A percentile compares a stretch with the other conserved stretches of the same genome.
These are phyloP conservation scores for Rhimphoctona megacephalus DNA, from an alignment of 2,888 invertebrate species.

Conservation along the genomic window DNA sequence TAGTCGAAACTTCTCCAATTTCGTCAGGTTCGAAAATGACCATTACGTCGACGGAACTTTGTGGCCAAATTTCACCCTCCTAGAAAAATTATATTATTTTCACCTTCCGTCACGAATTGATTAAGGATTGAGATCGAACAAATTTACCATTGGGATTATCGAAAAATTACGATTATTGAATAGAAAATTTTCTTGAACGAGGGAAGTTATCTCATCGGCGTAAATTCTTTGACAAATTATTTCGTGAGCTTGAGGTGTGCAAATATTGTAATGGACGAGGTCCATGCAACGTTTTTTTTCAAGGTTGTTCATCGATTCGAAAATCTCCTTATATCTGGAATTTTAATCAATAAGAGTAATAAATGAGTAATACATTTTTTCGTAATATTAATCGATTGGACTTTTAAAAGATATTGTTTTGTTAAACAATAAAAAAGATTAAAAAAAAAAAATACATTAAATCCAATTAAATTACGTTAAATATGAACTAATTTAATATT, in stretches of 20 bases:
- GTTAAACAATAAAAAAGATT: too few species aligned
- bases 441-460: too few species aligned
- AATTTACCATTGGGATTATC: conserved; percentile 86
- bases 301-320: conserved; percentile 68
- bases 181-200: conserved; percentile 79
- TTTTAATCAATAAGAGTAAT: neutral
- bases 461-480: neutral
- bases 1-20: conserved; percentile 85
- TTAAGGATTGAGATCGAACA: neutral
- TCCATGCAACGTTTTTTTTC: conserved; percentile 71
- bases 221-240: conserved; percentile 84
- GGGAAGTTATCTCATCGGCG: conserved; percentile 82
- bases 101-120: neutral
- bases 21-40: conserved; percentile 87
- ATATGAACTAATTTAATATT: neutral
- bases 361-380: neutral
- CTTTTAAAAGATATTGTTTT: neutral
- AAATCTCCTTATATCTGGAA: conserved; percentile 71
- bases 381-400: neutral
- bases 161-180: conserved; percentile 84
- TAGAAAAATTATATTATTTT: conserved; percentile 75
- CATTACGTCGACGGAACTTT: conserved; percentile 85
- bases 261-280: conserved; percentile 75
- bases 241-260: conserved; percentile 72
- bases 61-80: conserved; percentile 88